Evolutionary conservation across 2,113 vertebrate genomes (phyloP), one percentile per base, ranked within the genome.

Genomic region (Vidua chalybeata): DNA sequence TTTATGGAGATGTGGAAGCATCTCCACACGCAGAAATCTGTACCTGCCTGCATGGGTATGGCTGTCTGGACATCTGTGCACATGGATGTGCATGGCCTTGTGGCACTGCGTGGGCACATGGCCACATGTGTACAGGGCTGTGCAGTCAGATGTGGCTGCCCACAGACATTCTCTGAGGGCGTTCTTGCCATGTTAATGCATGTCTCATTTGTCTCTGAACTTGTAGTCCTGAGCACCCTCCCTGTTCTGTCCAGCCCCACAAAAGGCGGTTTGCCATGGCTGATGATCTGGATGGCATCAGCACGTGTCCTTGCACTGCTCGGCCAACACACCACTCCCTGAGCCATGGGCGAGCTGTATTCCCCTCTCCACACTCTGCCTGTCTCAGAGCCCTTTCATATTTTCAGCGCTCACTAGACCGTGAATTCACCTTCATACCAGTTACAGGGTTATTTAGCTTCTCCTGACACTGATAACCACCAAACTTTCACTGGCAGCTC

Each of bases 381-480:
- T 95, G 94, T 96, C 97, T 97, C 87, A 39, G 94, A 96, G 94
- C 96, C 85, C 97, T 80, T 97, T 98, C 97, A 33, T 97, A 98
- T 98, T 98, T 98, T 98, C 97, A 96, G 55, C 95, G 98, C 97
- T 98, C 98, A 97, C 96, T 56, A 98, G 98, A 98, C 97, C 98
- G 72, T 98, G 98, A 98, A 98, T 98, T 98, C 98, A 98, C 98
- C 98, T 98, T 98, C 98, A 98, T 97, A 98, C 97, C 97, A 97
- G 97, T 98, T 98, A 98, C 97, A 98, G 98, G 98, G 98, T 98
- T 98, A 98, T 98, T 98, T 97, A 97, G 97, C 97, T 97, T 95
- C 97, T 98, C 95, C 96, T 94, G 97, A 97, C 80, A 46, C 97
- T 96, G 96, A 96, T 97, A 97, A 97, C 97, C 97, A 97, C 96